Evolutionary conservation across 2,113 vertebrate species (phyloP).

Genomic region (Notothenia rossii): DNA sequence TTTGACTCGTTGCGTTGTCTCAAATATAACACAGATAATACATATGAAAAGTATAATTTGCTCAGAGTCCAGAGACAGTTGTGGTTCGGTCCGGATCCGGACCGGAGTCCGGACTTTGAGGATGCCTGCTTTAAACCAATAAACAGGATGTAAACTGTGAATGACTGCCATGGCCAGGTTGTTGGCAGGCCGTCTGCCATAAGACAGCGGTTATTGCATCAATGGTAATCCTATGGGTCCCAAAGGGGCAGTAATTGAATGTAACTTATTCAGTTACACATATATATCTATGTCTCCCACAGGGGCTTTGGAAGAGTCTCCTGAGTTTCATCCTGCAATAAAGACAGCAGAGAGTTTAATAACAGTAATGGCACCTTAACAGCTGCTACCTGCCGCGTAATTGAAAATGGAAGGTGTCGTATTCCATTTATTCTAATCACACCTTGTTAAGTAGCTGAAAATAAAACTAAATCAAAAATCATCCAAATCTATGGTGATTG

Average conservation of each 20-base stretch:
- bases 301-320: conserved; percentile 46
- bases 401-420: conserved; percentile 64
- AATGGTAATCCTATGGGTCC: conserved; percentile 56
- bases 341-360: conserved; percentile 54
- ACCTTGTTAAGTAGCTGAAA: conserved; percentile 3
- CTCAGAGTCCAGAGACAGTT: too few relatives aligned
- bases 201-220: conserved; percentile 65
- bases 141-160: conserved; percentile 65
- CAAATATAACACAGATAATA: too few relatives aligned
- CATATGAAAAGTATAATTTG: too few relatives aligned
- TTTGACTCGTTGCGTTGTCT: too few relatives aligned
- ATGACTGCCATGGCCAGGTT: conserved; percentile 49
- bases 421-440: conserved; percentile 54
- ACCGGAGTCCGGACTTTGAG: too few relatives aligned
- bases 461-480: conserved; percentile 7
- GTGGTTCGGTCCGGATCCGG: too few relatives aligned
- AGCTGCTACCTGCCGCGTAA: conserved; percentile 50
- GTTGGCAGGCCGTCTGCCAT: conserved; percentile 58
- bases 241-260: conserved; percentile 71
- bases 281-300: conserved; percentile 63
- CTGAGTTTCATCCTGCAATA: conserved; percentile 49
- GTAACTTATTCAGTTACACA: conserved; percentile 69
- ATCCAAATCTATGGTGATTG: conserved; percentile 17
- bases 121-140: conserved; percentile 55
- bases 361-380: conserved; percentile 59